Conservation (phyloP, 2,113 vertebrate species). For the Climacteris rufus region DNA sequence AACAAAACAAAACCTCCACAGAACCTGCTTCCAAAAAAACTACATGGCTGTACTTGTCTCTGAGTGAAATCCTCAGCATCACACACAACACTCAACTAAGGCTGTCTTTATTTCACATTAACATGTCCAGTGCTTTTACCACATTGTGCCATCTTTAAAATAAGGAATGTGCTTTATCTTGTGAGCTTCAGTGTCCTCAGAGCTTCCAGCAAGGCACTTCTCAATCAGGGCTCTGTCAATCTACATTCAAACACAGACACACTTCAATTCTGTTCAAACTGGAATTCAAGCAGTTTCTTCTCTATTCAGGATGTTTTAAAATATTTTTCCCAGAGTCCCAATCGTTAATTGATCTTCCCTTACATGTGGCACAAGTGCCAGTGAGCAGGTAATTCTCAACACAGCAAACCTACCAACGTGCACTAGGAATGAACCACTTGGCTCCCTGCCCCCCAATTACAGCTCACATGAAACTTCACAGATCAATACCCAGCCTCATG, state of each 20-base stretch:
- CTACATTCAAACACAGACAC: neutral
- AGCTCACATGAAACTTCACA: neutral
- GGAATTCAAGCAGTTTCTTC: neutral
- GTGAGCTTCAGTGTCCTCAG: neutral
- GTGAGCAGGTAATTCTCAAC: neutral
- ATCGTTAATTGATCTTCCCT: neutral
- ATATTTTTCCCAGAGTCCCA: neutral
- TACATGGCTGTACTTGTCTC: too few species aligned
- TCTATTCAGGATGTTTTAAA: neutral
- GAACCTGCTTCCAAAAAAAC: neutral
- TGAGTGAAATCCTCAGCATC: neutral
- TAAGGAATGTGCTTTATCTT: neutral
- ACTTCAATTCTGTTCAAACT: neutral
- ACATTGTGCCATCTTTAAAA: neutral
- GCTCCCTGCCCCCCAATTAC: neutral
- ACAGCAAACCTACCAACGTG: neutral
- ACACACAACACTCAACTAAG: neutral
- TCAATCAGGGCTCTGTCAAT: neutral
- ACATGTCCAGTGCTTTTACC: fast-evolving
- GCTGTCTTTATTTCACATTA: neutral
- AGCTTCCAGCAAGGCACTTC: neutral
- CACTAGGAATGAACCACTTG: neutral
- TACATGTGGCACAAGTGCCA: neutral
- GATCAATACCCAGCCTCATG: neutral
- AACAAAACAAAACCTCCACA: neutral